phyloP scores from a whole-genome alignment of 2,797 vertebrate species.

The Poeciliopsis paucimaculata region DNA sequence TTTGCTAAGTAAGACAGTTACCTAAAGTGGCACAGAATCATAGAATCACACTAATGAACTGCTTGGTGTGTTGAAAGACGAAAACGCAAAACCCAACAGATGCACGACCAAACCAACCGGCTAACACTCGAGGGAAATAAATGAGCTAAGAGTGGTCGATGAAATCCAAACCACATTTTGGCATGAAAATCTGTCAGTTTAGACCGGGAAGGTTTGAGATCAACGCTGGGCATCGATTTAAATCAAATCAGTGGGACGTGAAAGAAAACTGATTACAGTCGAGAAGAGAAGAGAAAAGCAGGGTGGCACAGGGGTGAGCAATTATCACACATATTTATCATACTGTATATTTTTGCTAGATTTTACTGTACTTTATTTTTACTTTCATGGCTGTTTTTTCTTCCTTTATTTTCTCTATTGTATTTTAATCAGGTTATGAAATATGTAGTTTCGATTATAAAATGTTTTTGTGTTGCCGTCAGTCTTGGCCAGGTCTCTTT shows the following conservation, averaged over 20 bases:
- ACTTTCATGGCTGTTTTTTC: too few species aligned
- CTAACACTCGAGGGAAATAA: neutral
- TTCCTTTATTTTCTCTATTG: too few species aligned
- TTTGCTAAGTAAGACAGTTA: neutral
- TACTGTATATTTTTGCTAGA: too few species aligned
- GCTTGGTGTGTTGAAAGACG: neutral
- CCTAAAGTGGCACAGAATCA: neutral
- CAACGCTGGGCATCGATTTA: neutral
- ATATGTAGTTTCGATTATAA: too few species aligned
- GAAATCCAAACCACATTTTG: neutral
- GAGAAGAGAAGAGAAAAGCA: neutral
- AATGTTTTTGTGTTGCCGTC: too few species aligned
- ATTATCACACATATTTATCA: too few species aligned
- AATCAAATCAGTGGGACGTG: neutral
- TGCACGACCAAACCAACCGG: neutral
- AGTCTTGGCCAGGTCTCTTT: too few species aligned
- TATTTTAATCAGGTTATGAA: too few species aligned
- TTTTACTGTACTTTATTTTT: too few species aligned
- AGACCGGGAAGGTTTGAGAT: neutral
- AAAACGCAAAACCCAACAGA: neutral
- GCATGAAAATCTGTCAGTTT: neutral
- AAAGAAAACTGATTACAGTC: neutral
- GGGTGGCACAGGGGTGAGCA: neutral
- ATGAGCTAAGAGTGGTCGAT: neutral
- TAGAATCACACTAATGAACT: neutral